These are phyloP conservation scores for Salvelinus alpinus DNA, from an alignment of 2,113 vertebrate species.

Conservation along the genomic window DNA sequence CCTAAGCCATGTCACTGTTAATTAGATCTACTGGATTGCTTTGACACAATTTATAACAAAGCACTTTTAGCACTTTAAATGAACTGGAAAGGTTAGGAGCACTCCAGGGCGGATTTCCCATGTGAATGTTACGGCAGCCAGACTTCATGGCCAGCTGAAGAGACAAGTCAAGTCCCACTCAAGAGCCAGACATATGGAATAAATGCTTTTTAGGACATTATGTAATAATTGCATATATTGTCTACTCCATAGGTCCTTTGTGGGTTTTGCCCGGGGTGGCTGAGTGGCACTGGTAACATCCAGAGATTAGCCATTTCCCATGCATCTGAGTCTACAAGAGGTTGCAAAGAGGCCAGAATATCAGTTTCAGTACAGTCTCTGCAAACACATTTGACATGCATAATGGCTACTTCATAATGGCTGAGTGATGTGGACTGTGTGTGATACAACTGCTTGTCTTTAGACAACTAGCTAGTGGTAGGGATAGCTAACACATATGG, in stretches of 20 bases:
- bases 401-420: not conserved
- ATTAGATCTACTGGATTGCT: conserved; percentile 34
- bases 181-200: not conserved
- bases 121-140: not conserved
- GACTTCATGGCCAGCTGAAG: not conserved
- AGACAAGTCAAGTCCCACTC: not conserved
- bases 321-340: not conserved
- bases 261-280: not conserved
- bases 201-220: not conserved
- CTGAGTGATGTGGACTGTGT: no score
- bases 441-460: not conserved
- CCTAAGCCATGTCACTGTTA: conserved; percentile 14
- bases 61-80: conserved; percentile 5
- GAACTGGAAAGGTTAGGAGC: conserved; percentile 20
- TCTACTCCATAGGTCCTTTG: not conserved
- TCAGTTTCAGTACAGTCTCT: not conserved
- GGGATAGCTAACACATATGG: no score
- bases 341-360: not conserved
- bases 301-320: not conserved
- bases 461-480: not conserved
- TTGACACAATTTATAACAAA: conserved; percentile 22
- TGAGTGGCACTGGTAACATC: not conserved
- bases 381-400: not conserved
- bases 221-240: not conserved
- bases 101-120: conserved; percentile 6